Percentiles rank a stretch among this genome's conserved stretches.
phyloP scores from a whole-genome alignment of 2,888 invertebrate species.

The Sisyra nigra region DNA sequence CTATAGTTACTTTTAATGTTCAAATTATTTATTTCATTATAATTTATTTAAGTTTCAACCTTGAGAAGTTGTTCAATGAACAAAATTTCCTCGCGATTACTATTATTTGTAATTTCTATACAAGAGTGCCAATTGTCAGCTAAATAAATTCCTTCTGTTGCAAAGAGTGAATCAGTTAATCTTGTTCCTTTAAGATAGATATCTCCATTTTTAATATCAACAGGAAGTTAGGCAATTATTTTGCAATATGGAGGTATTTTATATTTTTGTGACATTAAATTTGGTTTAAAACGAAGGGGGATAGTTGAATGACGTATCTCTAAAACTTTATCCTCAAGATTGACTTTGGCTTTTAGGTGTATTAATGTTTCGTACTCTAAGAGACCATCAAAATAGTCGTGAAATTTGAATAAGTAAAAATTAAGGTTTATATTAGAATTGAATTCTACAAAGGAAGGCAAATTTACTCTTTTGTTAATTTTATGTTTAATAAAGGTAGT shows the following conservation, averaged over 20 bases:
- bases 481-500: too few relatives aligned
- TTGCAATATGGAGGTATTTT: neutral
- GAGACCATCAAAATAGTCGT: constrained; percentile 5
- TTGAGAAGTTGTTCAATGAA: neutral
- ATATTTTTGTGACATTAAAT: neutral
- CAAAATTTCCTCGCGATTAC: neutral
- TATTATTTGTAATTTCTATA: neutral
- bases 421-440: too few relatives aligned
- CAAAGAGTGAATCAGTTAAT: neutral
- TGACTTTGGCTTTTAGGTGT: neutral
- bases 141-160: neutral
- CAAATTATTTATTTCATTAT: neutral
- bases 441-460: too few relatives aligned
- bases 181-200: neutral
- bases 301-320: neutral
- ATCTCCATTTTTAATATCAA: neutral
- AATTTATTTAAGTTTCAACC: neutral
- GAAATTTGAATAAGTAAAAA: too few relatives aligned
- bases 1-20: neutral
- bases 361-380: neutral
- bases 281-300: neutral
- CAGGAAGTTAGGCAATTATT: neutral
- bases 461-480: too few relatives aligned
- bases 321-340: neutral
- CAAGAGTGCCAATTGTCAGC: neutral